Evolutionary conservation across 2,888 invertebrate genomes (phyloP).

Genomic region (Leptopilina syphax): DNA sequence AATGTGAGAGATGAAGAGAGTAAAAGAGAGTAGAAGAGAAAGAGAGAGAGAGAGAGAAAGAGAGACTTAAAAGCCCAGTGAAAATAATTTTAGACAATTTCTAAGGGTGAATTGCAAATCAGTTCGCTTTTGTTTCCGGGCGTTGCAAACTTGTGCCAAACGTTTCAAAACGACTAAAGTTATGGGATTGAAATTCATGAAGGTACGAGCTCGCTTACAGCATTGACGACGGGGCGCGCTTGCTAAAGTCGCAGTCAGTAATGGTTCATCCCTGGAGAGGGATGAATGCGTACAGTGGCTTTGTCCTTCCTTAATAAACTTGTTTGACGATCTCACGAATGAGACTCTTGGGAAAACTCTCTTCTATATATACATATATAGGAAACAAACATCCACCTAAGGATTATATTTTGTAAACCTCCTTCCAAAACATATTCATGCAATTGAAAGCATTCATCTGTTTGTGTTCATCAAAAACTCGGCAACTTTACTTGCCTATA

Average conservation of each 20-base stretch:
- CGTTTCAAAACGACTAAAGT: constrained; percentile 37
- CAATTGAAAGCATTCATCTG: constrained; percentile 20
- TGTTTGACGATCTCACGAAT: constrained; percentile 36
- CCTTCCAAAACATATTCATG: constrained; percentile 24
- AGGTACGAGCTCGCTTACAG: constrained; percentile 35
- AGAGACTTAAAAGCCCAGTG: not conserved
- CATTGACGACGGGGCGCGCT: constrained; percentile 29
- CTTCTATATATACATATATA: not conserved
- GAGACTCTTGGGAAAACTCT: constrained; percentile 27
- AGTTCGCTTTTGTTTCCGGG: constrained; percentile 30
- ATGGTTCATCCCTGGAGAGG: constrained; percentile 27
- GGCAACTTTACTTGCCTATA: not conserved
- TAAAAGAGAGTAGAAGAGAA: not conserved
- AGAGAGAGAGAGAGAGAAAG: not conserved
- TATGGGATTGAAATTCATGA: constrained; percentile 42
- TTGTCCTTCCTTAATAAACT: constrained; percentile 39
- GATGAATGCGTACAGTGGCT: constrained; percentile 38
- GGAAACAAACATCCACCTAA: constrained; percentile 19
- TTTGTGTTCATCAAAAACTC: constrained; percentile 8
- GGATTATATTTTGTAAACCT: constrained; percentile 25
- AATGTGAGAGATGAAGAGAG: too few relatives aligned
- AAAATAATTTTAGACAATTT: constrained; percentile 31
- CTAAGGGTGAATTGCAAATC: constrained; percentile 35
- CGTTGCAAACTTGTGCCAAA: constrained; percentile 29
- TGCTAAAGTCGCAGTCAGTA: constrained; percentile 29